Conservation (phyloP, 1,140 invertebrate species). For the Sinonovacula constricta region DNA sequence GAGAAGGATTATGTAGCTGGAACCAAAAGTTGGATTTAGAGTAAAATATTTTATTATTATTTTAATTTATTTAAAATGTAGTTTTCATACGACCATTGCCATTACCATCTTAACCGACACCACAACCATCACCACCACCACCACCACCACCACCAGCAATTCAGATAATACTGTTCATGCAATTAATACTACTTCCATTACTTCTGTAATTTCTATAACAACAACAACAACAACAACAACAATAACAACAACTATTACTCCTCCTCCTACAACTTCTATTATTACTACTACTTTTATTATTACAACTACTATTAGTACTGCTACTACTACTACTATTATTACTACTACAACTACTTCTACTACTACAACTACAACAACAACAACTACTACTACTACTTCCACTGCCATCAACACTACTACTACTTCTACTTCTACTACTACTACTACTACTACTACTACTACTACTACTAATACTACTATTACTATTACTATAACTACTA, state of each 20-base stretch:
- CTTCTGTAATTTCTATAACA: neutral
- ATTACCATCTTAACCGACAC: neutral
- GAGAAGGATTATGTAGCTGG: too few species aligned
- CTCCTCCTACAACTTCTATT: neutral
- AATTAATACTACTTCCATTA: neutral
- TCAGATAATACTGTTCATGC: neutral
- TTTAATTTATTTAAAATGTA: too few species aligned
- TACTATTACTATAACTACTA: neutral
- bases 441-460: constrained; percentile 5
- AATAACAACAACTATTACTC: neutral
- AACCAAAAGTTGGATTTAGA: too few species aligned
- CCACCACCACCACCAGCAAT: neutral
- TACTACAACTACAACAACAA: neutral
- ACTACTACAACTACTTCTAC: neutral
- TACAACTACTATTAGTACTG: neutral
- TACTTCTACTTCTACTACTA: neutral
- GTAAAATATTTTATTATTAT: too few species aligned
- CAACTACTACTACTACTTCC: neutral
- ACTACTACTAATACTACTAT: constrained; percentile 2
- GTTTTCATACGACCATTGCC: too few species aligned
- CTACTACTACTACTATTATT: constrained; percentile 5
- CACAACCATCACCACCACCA: neutral
- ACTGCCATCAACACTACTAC: neutral
- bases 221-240: neutral
- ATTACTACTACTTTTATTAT: neutral